A percentile compares a stretch with the other conserved stretches of the same genome.
These are phyloP conservation scores for Philypnodon macrostomus DNA, from an alignment of 2,797 vertebrate genomes.

Conservation along the genomic window DNA sequence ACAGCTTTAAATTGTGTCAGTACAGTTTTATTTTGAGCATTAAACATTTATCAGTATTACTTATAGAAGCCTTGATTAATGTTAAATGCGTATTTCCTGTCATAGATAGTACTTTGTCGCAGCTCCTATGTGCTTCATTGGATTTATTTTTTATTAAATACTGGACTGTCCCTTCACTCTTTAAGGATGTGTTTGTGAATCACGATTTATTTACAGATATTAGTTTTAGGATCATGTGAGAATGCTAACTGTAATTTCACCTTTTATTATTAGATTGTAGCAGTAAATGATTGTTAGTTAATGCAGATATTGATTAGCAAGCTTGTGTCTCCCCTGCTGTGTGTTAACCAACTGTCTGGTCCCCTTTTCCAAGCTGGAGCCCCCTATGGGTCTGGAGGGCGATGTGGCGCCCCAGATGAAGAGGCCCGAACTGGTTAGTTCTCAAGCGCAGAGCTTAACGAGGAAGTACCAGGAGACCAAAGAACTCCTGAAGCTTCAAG, in stretches of 20 bases:
- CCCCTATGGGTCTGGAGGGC: slow-evolving; percentile 83
- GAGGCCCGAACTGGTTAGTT: slow-evolving; percentile 84
- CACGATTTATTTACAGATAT: slow-evolving; percentile 41
- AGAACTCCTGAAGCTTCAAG: slow-evolving; percentile 85
- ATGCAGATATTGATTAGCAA: slow-evolving; percentile 60
- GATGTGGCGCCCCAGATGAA: slow-evolving; percentile 81
- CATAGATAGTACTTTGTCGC: too few relatives aligned
- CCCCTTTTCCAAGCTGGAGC: slow-evolving; percentile 88
- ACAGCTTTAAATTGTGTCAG: too few relatives aligned
- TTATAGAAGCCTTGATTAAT: too few relatives aligned
- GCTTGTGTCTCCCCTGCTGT: slow-evolving; percentile 79
- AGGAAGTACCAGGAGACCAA: slow-evolving; percentile 88
- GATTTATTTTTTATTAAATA: background rate
- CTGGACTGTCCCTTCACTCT: background rate
- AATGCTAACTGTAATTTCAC: slow-evolving; percentile 43
- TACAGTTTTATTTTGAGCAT: too few relatives aligned
- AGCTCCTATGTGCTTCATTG: background rate
- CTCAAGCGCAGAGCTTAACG: slow-evolving; percentile 85
- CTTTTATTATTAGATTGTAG: slow-evolving; percentile 29
- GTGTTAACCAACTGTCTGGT: slow-evolving; percentile 88
- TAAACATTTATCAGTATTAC: too few relatives aligned
- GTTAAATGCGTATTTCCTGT: too few relatives aligned
- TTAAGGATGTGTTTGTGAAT: slow-evolving; percentile 37
- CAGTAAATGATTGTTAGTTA: slow-evolving; percentile 47
- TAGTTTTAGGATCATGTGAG: slow-evolving; percentile 36